A percentile compares a stretch with the other conserved stretches of the same genome.
These are phyloP conservation scores for Muschampia plurimacula DNA, from an alignment of 2,888 invertebrate genomes.

Conservation along the genomic window DNA sequence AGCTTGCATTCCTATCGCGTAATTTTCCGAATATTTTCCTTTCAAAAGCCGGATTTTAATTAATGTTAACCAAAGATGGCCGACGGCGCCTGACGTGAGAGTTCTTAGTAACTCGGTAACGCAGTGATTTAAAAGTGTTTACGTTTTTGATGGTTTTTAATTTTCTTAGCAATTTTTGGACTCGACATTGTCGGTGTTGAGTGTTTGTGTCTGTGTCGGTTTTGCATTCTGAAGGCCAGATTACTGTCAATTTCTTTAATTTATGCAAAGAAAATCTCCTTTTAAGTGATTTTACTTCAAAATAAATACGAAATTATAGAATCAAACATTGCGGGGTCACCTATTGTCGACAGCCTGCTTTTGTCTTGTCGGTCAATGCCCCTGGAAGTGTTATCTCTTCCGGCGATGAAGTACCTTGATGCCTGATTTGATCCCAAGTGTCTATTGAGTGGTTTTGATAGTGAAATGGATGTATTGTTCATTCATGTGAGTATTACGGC, in stretches of 20 bases:
- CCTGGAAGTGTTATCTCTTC: slow-evolving; percentile 24
- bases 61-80: slow-evolving; percentile 59
- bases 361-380: slow-evolving; percentile 39
- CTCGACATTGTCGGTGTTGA: slow-evolving; percentile 38
- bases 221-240: slow-evolving; percentile 34
- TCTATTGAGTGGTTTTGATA: slow-evolving; percentile 26
- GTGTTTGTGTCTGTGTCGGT: slow-evolving; percentile 51
- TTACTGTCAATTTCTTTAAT: not conserved
- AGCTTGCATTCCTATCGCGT: slow-evolving; percentile 42
- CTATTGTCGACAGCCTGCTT: slow-evolving; percentile 28
- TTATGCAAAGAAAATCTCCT: not conserved
- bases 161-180: slow-evolving; percentile 43
- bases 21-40: slow-evolving; percentile 52
- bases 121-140: slow-evolving; percentile 47
- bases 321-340: slow-evolving; percentile 1
- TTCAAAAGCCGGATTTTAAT: slow-evolving; percentile 66
- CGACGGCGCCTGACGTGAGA: slow-evolving; percentile 46
- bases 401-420: slow-evolving; percentile 21
- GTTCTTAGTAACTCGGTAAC: slow-evolving; percentile 47
- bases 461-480: slow-evolving; percentile 34
- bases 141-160: slow-evolving; percentile 44
- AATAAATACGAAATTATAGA: not conserved
- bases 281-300: not conserved
- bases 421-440: slow-evolving; percentile 24
- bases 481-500: slow-evolving; percentile 26